Evolutionary conservation across 2,797 vertebrate genomes (phyloP).

Genomic region (Danionella dracula): DNA sequence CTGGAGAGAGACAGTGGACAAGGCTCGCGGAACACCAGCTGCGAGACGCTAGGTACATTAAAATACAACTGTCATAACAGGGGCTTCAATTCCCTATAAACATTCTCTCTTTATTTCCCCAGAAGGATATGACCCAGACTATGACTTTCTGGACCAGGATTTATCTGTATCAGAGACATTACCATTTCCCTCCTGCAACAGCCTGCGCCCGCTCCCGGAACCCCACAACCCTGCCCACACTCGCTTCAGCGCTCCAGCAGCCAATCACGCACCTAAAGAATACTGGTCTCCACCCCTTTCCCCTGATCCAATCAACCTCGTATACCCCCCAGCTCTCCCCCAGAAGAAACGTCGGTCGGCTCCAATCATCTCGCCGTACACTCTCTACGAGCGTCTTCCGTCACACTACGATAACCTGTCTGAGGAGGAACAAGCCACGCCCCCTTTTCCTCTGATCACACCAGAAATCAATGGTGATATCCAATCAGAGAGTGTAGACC

Average conservation of each 20-base stretch:
- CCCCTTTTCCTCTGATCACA: constrained; percentile 68
- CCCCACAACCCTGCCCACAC: constrained; percentile 75
- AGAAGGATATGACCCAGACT: constrained; percentile 94
- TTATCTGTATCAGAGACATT: constrained; percentile 84
- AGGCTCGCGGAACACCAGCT: constrained; percentile 98
- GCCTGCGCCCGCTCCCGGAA: constrained; percentile 89
- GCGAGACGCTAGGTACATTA: constrained; percentile 93
- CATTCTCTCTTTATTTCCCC: constrained; percentile 37
- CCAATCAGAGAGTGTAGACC: constrained; percentile 67
- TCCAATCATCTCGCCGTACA: constrained; percentile 62
- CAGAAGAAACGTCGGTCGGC: constrained; percentile 92
- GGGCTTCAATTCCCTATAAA: no score
- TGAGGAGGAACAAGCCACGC: constrained; percentile 77
- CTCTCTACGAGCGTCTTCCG: constrained; percentile 81
- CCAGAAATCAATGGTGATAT: constrained; percentile 70
- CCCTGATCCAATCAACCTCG: constrained; percentile 42
- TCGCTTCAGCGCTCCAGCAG: constrained; percentile 63
- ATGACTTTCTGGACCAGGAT: constrained; percentile 97
- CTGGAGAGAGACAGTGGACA: constrained; percentile 95
- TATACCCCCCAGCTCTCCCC: constrained; percentile 81
- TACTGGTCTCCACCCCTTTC: constrained; percentile 56
- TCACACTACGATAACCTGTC: constrained; percentile 93
- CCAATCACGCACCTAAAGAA: constrained; percentile 50
- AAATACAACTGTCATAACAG: no score
- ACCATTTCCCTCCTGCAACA: constrained; percentile 68